Evolutionary conservation across 1,140 invertebrate species (phyloP), one percentile per base, ranked within the genome.

Genomic region (Drosophila ananassae): DNA sequence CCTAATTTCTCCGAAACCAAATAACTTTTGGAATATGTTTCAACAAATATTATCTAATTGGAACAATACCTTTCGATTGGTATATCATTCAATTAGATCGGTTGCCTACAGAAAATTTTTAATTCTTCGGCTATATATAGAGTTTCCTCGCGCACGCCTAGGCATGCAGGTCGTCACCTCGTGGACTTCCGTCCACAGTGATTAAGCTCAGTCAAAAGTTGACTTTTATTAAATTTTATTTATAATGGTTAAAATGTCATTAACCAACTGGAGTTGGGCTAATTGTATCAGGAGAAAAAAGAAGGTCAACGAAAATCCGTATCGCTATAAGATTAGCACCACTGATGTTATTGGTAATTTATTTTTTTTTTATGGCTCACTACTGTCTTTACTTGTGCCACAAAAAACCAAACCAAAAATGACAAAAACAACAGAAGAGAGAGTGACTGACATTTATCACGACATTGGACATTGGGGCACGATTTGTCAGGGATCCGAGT

Each of bases 221-320:
- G 82, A 85, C 82, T 87, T 85, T 85, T 85, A 85, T 85, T 85
- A 87, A 85, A 87, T 85, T 85, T 85, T 85, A 85, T 87, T 85
- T 85, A 78, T 82, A 82, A 78, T 87, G 66, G 69, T 68, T 85
- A 82, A 85, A 85, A 73, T 78, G 71, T 73, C 82, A 82, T 85
- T 87, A 63, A 71, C 50, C 73, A 64, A 50, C 57, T 57, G 41
- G 34, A 48, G 61, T 71, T 72, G 34, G 54, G 77, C 73, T 84
- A 85, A 84, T 84, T 84, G 77, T 61, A 17, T 51, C 44, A 21
- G 0, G 7, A 1, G 46, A 17, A 30, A 58, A 58, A 24, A 44
- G 34, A 39, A 69, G 63, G 47, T 57, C 71, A 58, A 21, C 24
- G 30, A 30, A 55, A 44, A 21, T 25, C 32, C 71, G 60, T 39